Conservation (phyloP, 2,113 vertebrate genomes). For the Takifugu bimaculatus region DNA sequence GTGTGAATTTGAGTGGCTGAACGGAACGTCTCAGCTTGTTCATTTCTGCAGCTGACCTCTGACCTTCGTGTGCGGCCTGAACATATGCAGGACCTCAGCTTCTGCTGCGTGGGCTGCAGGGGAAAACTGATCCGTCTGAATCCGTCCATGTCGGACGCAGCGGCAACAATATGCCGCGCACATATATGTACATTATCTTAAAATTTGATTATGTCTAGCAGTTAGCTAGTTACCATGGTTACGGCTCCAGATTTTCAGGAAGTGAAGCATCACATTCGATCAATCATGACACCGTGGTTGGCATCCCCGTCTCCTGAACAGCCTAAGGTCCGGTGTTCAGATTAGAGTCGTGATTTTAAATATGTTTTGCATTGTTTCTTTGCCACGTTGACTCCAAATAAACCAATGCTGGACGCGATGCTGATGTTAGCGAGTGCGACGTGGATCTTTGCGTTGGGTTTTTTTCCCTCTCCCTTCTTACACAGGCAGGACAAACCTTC, state of each 20-base stretch:
- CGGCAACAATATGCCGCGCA: not conserved
- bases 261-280: not conserved
- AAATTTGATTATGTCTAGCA: not conserved
- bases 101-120: not conserved
- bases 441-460: not conserved
- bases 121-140: too few species aligned
- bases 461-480: slow-evolving; percentile 9
- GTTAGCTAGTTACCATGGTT: not conserved
- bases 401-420: too few species aligned
- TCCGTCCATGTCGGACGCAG: not conserved
- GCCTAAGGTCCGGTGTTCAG: too few species aligned
- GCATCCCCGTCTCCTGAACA: too few species aligned
- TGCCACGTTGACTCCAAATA: too few species aligned
- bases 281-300: too few species aligned
- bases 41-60: slow-evolving; percentile 12
- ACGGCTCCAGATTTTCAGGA: not conserved
- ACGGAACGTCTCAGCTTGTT: slow-evolving; percentile 4
- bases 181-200: not conserved
- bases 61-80: slow-evolving; percentile 9
- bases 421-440: too few species aligned
- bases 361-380: too few species aligned
- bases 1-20: not conserved
- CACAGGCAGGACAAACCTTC: slow-evolving; percentile 17
- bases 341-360: too few species aligned
- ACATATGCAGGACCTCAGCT: too few species aligned